A percentile compares a stretch with the other conserved stretches of the same genome.
phyloP scores from a whole-genome alignment of 2,888 invertebrate genomes.

The Thalpophila matura region DNA sequence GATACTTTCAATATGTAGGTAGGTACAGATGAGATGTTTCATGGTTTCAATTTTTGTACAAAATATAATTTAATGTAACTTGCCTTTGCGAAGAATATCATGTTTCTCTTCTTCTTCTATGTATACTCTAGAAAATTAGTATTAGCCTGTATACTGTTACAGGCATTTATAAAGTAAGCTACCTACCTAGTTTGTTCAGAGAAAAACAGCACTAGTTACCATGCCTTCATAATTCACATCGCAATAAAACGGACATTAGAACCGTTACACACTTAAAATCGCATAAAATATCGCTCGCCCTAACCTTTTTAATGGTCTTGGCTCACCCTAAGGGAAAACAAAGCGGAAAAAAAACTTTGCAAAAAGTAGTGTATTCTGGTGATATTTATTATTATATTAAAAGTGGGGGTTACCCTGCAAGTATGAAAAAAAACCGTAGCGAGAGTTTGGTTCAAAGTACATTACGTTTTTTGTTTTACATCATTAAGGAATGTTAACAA shows the following conservation, averaged over 20 bases:
- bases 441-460: constrained; percentile 23
- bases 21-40: no score
- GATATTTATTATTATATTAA: constrained; percentile 90
- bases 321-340: constrained; percentile 85
- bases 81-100: no score
- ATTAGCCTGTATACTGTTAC: no score
- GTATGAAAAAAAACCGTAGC: constrained; percentile 41
- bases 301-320: constrained; percentile 88
- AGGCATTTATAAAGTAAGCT: neutral
- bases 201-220: constrained; percentile 41
- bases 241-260: constrained; percentile 85
- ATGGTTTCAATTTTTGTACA: no score
- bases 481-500: neutral
- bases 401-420: constrained; percentile 72
- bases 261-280: constrained; percentile 89
- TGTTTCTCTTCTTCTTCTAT: no score
- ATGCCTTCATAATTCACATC: constrained; percentile 75
- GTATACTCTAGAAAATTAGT: no score
- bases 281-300: constrained; percentile 88
- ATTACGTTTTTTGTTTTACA: constrained; percentile 33
- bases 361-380: constrained; percentile 85
- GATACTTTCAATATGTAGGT: no score
- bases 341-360: constrained; percentile 80
- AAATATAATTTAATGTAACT: no score
- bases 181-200: constrained; percentile 8